phyloP scores from a whole-genome alignment of 1,140 invertebrate genomes.

The Cheumatopsyche charites region DNA sequence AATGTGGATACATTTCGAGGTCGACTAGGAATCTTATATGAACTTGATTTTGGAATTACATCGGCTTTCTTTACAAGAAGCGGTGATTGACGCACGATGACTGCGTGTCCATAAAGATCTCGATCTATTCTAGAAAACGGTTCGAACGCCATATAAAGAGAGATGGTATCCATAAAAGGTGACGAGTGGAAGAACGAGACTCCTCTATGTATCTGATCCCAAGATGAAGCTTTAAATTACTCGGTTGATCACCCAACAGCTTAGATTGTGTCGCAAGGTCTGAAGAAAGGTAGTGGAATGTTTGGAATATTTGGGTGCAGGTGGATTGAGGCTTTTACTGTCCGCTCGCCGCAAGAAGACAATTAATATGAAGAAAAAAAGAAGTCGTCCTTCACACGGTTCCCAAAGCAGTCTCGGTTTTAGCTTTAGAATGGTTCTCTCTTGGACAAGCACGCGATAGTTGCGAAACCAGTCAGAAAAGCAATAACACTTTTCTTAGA shows the following conservation, averaged over 20 bases:
- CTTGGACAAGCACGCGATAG: slow-evolving; percentile 18
- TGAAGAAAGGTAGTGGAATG: neutral
- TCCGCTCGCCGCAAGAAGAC: slow-evolving; percentile 5
- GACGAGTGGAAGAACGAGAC: slow-evolving; percentile 11
- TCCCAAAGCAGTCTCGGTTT: slow-evolving; percentile 28
- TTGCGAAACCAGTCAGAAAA: neutral
- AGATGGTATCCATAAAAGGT: neutral
- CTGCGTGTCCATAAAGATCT: neutral
- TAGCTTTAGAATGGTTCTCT: slow-evolving; percentile 23
- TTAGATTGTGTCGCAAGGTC: neutral
- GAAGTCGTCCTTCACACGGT: slow-evolving; percentile 36
- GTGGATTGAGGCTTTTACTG: neutral
- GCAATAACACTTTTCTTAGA: too few species aligned
- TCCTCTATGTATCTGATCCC: neutral
- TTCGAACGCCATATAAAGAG: neutral
- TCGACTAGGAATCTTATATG: too few species aligned
- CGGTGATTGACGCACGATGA: slow-evolving; percentile 1
- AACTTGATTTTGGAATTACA: too few species aligned
- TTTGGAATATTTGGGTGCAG: slow-evolving; percentile 9
- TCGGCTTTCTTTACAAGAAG: neutral
- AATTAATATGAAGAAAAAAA: slow-evolving; percentile 14
- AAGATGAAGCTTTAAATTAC: neutral
- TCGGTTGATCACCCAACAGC: neutral
- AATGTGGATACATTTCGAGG: too few species aligned
- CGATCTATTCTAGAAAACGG: neutral